A percentile compares a stretch with the other conserved stretches of the same genome.
These are phyloP conservation scores for Dunckerocampus dactyliophorus DNA, from an alignment of 2,113 vertebrate species.

Conservation along the genomic window DNA sequence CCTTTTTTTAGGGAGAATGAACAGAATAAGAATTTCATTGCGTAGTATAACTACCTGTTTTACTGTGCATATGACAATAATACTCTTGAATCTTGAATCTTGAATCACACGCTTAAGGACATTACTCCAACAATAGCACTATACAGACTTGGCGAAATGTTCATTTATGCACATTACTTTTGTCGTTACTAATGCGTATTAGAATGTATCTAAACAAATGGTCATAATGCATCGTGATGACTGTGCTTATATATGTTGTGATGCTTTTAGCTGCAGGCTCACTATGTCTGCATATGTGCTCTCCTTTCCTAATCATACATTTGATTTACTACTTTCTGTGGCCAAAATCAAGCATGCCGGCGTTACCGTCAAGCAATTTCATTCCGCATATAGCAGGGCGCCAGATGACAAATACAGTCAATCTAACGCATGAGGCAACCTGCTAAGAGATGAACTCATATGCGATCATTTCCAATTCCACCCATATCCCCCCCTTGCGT, in stretches of 20 bases:
- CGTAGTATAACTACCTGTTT: too few species aligned
- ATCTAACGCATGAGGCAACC: slow-evolving; percentile 35
- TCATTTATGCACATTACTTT: too few species aligned
- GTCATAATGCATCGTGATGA: background rate
- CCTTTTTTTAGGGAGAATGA: too few species aligned
- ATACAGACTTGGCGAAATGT: too few species aligned
- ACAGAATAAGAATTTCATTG: too few species aligned
- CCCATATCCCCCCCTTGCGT: slow-evolving; percentile 38
- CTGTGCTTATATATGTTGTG: slow-evolving; percentile 1
- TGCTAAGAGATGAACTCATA: background rate
- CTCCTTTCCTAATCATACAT: slow-evolving; percentile 29
- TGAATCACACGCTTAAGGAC: too few species aligned
- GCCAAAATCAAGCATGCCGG: slow-evolving; percentile 16
- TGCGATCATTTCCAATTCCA: slow-evolving; percentile 25
- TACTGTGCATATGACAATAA: too few species aligned
- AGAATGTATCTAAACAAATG: too few species aligned
- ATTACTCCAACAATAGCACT: too few species aligned
- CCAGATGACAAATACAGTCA: slow-evolving; percentile 51
- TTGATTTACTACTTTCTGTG: slow-evolving; percentile 9
- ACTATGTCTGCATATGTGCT: slow-evolving; percentile 28
- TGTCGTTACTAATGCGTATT: too few species aligned
- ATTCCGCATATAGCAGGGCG: slow-evolving; percentile 26
- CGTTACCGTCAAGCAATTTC: slow-evolving; percentile 28
- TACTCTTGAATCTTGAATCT: too few species aligned
- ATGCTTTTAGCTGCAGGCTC: slow-evolving; percentile 23